phyloP scores from a whole-genome alignment of 2,113 vertebrate species.

The Telmatochromis sp. region DNA sequence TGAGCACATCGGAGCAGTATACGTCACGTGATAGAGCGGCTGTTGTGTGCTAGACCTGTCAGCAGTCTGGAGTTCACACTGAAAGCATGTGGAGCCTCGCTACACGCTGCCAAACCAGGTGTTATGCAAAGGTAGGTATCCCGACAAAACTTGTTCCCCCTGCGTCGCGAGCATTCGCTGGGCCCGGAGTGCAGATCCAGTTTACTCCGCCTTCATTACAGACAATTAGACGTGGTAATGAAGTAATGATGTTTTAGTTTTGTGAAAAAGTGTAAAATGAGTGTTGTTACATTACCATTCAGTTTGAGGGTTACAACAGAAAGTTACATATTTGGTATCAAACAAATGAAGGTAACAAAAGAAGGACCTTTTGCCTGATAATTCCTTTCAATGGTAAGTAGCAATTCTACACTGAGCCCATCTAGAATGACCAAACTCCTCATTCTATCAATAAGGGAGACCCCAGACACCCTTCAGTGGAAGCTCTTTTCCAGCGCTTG shows the following conservation, averaged over 20 bases:
- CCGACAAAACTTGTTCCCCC: neutral
- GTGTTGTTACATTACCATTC: neutral
- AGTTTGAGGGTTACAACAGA: neutral
- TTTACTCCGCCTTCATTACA: neutral
- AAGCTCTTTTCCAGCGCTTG: neutral
- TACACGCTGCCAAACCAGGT: neutral
- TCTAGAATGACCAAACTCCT: neutral
- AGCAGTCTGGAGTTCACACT: neutral
- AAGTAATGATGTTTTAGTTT: neutral
- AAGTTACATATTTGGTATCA: neutral
- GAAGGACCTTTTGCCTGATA: neutral
- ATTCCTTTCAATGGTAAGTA: neutral
- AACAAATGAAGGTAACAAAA: neutral
- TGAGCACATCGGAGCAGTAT: neutral
- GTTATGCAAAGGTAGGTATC: neutral
- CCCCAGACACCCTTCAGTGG: neutral
- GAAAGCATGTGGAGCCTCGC: neutral
- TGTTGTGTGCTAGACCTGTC: neutral
- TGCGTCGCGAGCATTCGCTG: accelerated
- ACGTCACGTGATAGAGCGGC: neutral
- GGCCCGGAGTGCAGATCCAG: neutral
- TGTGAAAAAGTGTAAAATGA: neutral
- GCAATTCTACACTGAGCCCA: neutral
- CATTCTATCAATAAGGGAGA: neutral
- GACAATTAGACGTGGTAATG: neutral